Evolutionary conservation across 1,140 invertebrate genomes (phyloP).

Genomic region (Listronotus bonariensis): DNA sequence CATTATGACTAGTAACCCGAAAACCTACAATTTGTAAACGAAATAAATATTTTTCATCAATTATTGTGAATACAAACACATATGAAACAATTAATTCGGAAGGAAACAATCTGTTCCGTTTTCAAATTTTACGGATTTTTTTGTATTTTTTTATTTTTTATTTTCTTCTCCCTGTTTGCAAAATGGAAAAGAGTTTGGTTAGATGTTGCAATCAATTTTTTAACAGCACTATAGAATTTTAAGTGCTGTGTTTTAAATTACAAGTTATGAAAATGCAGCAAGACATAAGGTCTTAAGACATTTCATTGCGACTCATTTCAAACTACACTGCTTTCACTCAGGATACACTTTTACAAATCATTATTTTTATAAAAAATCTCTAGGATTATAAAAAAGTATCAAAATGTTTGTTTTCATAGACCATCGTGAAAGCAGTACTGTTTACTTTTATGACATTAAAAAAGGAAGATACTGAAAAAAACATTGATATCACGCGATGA

Average conservation of each 20-base stretch:
- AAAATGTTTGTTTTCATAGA: slow-evolving; percentile 50
- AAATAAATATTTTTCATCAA: slow-evolving; percentile 34
- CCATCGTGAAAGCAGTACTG: slow-evolving; percentile 35
- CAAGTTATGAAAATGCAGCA: slow-evolving; percentile 53
- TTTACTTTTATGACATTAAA: slow-evolving; percentile 22
- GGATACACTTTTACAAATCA: slow-evolving; percentile 43
- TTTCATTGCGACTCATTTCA: slow-evolving; percentile 48
- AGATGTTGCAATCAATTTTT: slow-evolving; percentile 49
- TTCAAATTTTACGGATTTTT: slow-evolving; percentile 53
- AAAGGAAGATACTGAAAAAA: slow-evolving; percentile 9
- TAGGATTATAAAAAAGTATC: slow-evolving; percentile 54
- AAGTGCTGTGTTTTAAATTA: slow-evolving; percentile 49
- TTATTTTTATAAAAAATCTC: slow-evolving; percentile 45
- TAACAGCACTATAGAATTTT: slow-evolving; percentile 37
- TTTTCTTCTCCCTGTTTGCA: slow-evolving; percentile 40
- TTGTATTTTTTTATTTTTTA: slow-evolving; percentile 48
- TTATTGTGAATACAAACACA: slow-evolving; percentile 17
- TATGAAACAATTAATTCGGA: slow-evolving; percentile 1
- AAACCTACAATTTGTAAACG: slow-evolving; percentile 37
- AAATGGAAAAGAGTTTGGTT: slow-evolving; percentile 46
- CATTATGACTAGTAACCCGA: slow-evolving; percentile 42
- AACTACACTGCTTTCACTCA: slow-evolving; percentile 42
- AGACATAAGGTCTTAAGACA: slow-evolving; percentile 56
- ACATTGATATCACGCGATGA: slow-evolving; percentile 43
- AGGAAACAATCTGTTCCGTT: slow-evolving; percentile 48